These are phyloP conservation scores for Neotoma lepida DNA, from an alignment of 2,113 vertebrate species.

Conservation along the genomic window DNA sequence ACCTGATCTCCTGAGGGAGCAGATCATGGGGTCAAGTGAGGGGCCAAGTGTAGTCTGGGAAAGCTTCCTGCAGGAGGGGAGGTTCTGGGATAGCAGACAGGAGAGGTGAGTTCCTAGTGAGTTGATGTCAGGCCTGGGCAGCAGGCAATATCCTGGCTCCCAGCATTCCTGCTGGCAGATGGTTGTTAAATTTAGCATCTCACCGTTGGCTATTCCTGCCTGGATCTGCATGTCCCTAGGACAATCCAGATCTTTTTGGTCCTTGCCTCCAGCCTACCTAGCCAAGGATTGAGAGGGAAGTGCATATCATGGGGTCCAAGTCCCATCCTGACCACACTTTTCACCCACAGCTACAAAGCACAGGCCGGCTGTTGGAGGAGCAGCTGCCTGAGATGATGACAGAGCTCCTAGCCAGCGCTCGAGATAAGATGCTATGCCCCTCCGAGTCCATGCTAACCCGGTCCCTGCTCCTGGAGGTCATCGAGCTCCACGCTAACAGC, in stretches of 20 bases:
- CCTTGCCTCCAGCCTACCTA: background rate
- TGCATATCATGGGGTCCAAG: accelerated
- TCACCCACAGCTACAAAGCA: slow-evolving; percentile 93
- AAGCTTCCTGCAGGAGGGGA: slow-evolving; percentile 48
- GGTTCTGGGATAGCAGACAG: background rate
- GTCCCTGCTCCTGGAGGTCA: slow-evolving; percentile 98
- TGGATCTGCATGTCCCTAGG: background rate
- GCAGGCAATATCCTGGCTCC: background rate
- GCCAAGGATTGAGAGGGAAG: background rate
- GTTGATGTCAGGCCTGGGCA: background rate
- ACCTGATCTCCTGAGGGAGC: background rate
- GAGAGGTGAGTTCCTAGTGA: background rate
- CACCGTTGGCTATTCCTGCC: background rate
- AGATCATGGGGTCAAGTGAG: background rate
- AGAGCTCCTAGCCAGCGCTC: slow-evolving; percentile 92
- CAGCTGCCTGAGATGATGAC: slow-evolving; percentile 99
- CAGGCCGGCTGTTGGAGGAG: slow-evolving; percentile 95
- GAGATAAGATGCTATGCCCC: slow-evolving; percentile 98
- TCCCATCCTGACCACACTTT: slow-evolving; percentile 41
- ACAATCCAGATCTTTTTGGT: background rate
- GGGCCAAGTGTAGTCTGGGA: background rate
- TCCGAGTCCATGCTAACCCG: slow-evolving; percentile 95
- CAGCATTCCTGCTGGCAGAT: background rate
- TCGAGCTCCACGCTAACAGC: slow-evolving; percentile 97
- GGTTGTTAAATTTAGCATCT: background rate